Base-by-base conservation (phyloP, 1,140 invertebrate genomes). In the Achatina immaculata region DNA sequence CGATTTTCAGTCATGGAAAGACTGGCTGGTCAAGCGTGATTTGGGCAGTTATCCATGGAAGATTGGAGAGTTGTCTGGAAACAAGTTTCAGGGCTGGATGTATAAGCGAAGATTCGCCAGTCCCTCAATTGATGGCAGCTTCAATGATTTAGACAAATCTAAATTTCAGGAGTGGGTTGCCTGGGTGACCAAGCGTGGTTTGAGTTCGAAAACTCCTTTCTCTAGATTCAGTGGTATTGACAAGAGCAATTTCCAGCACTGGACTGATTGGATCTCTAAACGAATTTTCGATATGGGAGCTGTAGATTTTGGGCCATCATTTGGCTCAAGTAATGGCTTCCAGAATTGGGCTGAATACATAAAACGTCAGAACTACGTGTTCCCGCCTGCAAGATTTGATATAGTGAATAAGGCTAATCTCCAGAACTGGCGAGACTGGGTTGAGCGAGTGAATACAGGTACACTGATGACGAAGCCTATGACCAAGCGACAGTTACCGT, bases 401-500 rank as follows among this genome's bases (percentile, higher is more conserved):
- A 55, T 55, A 6, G 16, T 24, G 3, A 31, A 31, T 14, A 68
- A n/a, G 2, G 11, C 31, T 36, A 21, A 68, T 31, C 34, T 68
- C 38, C 65, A 68, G n/a, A 68, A 68, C 3, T 68, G 65, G 65
- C 3, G 34, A 3, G 38, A 68, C 28, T 68, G 65, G 65, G 31
- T 36, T 40, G 34, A 68, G n/a, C 65, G 65, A 36, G 11, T 16
- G 2, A 16, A 36, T 16, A 2, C 1, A 1, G 71, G 58, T 40
- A 36, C 55, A 38, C 51, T 48, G 14, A 65, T 51, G 31, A 66
- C 66, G 36, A 77, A 40, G 31, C n/a, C n/a, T n/a, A n/a, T n/a
- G n/a, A 66, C 76, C 58, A 80, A 83, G 40, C 51, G 82, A 36
- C 82, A 83, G 38, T 48, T 83, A 19, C 43, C 55, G 34, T 71